Percentiles rank a stretch among this genome's conserved stretches.
These are phyloP conservation scores for Stigmatopora nigra DNA, from an alignment of 2,113 vertebrate genomes.

Conservation along the genomic window DNA sequence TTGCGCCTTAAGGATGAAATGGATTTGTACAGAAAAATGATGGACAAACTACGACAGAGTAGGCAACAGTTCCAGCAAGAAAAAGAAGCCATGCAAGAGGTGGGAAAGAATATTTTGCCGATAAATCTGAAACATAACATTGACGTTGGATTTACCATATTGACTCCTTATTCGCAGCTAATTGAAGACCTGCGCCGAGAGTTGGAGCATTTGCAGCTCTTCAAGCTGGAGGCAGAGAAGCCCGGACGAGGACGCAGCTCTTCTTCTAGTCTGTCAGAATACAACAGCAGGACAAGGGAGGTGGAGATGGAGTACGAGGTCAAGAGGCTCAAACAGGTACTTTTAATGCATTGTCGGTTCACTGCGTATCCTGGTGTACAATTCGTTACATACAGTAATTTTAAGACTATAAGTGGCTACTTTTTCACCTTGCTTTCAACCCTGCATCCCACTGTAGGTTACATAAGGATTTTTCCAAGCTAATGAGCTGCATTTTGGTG, in stretches of 20 bases:
- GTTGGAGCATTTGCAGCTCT: slow-evolving; percentile 89
- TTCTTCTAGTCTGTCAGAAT: slow-evolving; percentile 77
- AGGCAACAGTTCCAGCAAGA: slow-evolving; percentile 87
- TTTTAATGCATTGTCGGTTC: not conserved
- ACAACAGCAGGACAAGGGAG: slow-evolving; percentile 81
- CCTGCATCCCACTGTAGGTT: too few relatives aligned
- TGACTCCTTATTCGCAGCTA: slow-evolving; percentile 66
- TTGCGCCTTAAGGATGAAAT: slow-evolving; percentile 90
- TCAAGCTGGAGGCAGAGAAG: slow-evolving; percentile 85
- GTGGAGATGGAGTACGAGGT: slow-evolving; percentile 91
- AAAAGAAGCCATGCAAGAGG: slow-evolving; percentile 89
- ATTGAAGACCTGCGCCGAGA: slow-evolving; percentile 92
- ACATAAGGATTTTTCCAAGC: not conserved
- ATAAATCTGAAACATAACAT: slow-evolving; percentile 4
- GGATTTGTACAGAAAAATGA: slow-evolving; percentile 92
- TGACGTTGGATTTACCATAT: slow-evolving; percentile 6
- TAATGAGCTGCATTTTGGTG: not conserved
- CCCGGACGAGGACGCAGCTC: slow-evolving; percentile 76
- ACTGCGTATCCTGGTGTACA: not conserved
- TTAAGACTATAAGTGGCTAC: too few relatives aligned
- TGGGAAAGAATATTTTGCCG: slow-evolving; percentile 44
- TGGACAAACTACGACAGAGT: slow-evolving; percentile 92
- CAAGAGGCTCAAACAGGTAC: slow-evolving; percentile 90
- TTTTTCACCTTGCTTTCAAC: too few relatives aligned
- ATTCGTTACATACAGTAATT: not conserved